These are phyloP conservation scores for Magallana ariakensis DNA, from an alignment of 1,140 invertebrate genomes.

Conservation along the genomic window DNA sequence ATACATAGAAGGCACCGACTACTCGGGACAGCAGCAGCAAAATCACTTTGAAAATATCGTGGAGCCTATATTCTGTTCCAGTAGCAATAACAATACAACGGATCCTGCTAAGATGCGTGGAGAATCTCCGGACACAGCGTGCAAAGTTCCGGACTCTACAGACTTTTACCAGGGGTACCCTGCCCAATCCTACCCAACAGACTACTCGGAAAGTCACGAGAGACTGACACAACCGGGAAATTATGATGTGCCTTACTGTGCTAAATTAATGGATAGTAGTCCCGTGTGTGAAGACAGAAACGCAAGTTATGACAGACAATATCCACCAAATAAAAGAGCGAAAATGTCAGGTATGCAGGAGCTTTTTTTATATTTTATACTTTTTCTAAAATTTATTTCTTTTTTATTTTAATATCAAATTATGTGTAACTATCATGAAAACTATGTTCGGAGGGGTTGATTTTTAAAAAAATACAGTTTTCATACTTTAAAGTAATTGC, in stretches of 20 bases:
- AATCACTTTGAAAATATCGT: constrained; percentile 24
- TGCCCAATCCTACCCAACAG: constrained; percentile 9
- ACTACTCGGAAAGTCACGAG: not conserved
- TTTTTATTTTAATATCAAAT: not conserved
- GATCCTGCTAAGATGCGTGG: not conserved
- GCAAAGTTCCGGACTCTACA: not conserved
- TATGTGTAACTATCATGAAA: too few relatives aligned
- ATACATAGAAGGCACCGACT: constrained; percentile 10
- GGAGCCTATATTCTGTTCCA: not conserved
- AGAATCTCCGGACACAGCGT: constrained; percentile 12
- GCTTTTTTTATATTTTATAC: too few relatives aligned
- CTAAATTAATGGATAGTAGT: constrained; percentile 6
- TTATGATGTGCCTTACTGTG: constrained; percentile 14
- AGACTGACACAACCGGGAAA: not conserved
- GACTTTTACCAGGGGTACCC: constrained; percentile 29
- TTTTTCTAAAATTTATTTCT: not conserved
- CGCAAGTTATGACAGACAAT: not conserved
- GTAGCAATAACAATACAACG: not conserved
- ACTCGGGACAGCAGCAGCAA: not conserved
- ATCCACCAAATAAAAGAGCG: constrained; percentile 1
- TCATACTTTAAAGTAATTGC: too few relatives aligned
- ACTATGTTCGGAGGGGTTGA: too few relatives aligned
- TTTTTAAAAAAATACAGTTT: too few relatives aligned
- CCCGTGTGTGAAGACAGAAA: not conserved
- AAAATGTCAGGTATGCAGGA: not conserved